phyloP scores from a whole-genome alignment of 2,113 vertebrate genomes.

The Otolemur garnettii region DNA sequence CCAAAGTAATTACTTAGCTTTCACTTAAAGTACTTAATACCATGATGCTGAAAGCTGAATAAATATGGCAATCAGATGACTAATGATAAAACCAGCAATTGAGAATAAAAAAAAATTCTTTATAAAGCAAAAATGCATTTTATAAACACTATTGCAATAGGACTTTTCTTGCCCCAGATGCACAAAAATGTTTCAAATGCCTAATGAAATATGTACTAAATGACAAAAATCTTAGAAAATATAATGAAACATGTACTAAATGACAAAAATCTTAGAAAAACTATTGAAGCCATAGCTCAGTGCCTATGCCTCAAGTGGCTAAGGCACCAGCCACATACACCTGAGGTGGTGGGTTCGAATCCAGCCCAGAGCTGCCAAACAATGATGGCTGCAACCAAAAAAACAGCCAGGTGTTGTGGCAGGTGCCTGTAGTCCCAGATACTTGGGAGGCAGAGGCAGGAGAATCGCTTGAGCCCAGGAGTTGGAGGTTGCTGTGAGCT shows the following conservation, averaged over 20 bases:
- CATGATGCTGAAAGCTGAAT: not conserved
- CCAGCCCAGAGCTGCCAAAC: no score
- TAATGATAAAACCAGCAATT: slow-evolving; percentile 34
- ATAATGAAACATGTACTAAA: not conserved
- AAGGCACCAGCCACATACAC: no score
- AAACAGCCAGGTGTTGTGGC: no score
- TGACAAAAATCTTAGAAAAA: slow-evolving; percentile 43
- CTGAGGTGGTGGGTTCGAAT: no score
- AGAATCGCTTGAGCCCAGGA: no score
- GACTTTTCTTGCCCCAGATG: not conserved
- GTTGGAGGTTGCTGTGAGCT: no score
- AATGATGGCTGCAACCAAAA: no score
- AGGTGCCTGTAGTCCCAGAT: no score
- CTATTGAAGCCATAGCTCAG: no score
- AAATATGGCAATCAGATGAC: not conserved
- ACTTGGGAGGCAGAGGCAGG: no score
- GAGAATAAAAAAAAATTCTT: not conserved
- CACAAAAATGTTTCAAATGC: slow-evolving; percentile 4
- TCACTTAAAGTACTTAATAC: not conserved
- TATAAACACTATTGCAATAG: not conserved
- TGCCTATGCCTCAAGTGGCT: no score
- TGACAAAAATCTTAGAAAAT: slow-evolving; percentile 39
- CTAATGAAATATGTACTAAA: not conserved
- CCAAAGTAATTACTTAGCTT: not conserved
- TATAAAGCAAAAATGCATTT: not conserved